These are phyloP conservation scores for Sinocyclocheilus anshuiensis DNA, from an alignment of 2,113 vertebrate genomes.

Conservation along the genomic window DNA sequence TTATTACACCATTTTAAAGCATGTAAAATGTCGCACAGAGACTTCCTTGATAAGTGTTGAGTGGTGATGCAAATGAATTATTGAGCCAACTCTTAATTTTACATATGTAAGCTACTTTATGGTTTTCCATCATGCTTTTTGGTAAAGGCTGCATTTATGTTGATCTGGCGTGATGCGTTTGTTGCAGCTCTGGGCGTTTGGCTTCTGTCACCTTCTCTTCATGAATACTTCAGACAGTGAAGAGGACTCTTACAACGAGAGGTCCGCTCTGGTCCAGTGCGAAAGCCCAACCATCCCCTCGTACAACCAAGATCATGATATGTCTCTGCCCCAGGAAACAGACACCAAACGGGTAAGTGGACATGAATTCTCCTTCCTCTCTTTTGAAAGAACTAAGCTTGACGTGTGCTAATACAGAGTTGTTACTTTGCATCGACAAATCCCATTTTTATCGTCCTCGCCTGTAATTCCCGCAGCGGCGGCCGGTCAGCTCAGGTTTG, in stretches of 20 bases:
- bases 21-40: neutral
- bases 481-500: neutral
- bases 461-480: constrained; percentile 41
- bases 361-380: neutral
- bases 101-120: too few species aligned
- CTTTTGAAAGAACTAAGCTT: neutral
- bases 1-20: too few species aligned
- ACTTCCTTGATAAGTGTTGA: too few species aligned
- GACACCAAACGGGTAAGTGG: constrained; percentile 73
- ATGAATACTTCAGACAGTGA: constrained; percentile 92
- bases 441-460: constrained; percentile 14
- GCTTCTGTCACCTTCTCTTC: constrained; percentile 57
- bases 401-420: neutral
- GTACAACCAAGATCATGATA: constrained; percentile 76
- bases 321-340: constrained; percentile 53
- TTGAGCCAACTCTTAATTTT: neutral
- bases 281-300: constrained; percentile 80
- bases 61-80: neutral
- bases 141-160: neutral
- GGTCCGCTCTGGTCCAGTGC: constrained; percentile 86
- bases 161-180: neutral
- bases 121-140: too few species aligned
- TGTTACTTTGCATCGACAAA: neutral
- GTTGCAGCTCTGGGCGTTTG: constrained; percentile 33
- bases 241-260: constrained; percentile 89